Base-by-base conservation (phyloP, 2,888 invertebrate genomes). In the Megastigmus dorsalis region DNA sequence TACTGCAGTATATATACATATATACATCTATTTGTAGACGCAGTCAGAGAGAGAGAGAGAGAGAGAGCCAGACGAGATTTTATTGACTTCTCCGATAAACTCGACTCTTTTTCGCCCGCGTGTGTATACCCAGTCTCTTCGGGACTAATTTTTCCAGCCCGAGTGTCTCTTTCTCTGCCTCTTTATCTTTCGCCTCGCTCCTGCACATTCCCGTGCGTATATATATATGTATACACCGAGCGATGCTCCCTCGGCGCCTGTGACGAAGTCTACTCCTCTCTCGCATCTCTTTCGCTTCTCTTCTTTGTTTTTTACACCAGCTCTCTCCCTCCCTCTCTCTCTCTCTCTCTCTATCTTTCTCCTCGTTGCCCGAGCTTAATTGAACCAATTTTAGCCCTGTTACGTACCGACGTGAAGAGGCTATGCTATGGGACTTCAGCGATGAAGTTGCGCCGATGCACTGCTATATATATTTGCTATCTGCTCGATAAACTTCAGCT, bases 31-130 rank as follows among this genome's bases (percentile, higher is more conserved):
- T 38, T 10, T 41, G 6, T 23, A 57, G 26, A 15, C 30, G 30
- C 5, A 10, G 23, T 23, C n/a, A n/a, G n/a, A n/a, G n/a, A n/a
- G n/a, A n/a, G n/a, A n/a, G n/a, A n/a, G n/a, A n/a, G n/a, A n/a
- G n/a, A n/a, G n/a, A n/a, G n/a, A n/a, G n/a, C n/a, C n/a, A n/a
- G n/a, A n/a, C n/a, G n/a, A n/a, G 43, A 52, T 38, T 65, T 52
- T 69, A 63, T 62, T 70, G 70, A 70, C 62, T 70, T 70, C 62
- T 33, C 23, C 20, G 70, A 71, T 71, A 38, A 71, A 45, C 48
- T n/a, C 43, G 48, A 33, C 60, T 68, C 20, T 18, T 30, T 55
- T 43, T 26, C 23, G 26, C 20, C 23, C 45, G 10, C 23, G 2
- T 13, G 6, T 13, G 15, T 3, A 7, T 48, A 33, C 23, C 7